phyloP scores from a whole-genome alignment of 30 jellyfish, hydroid and myxozoan genomes.

The Pelagia noctiluca region DNA sequence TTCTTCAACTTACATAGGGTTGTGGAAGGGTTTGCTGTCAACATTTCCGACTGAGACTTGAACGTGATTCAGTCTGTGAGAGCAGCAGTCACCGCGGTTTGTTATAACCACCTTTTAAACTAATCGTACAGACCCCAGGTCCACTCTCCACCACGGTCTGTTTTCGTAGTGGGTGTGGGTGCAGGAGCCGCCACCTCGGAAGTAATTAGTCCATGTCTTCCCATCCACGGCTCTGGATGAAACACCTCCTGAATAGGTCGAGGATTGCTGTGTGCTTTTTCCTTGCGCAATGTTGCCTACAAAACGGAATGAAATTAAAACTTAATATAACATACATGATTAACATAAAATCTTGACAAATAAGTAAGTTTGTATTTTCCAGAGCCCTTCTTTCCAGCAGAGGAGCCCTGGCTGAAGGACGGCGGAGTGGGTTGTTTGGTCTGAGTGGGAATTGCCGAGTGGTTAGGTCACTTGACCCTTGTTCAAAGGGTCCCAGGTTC shows the following conservation, averaged over 20 bases:
- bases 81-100: constrained; percentile 64
- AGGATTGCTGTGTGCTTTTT: constrained; percentile 59
- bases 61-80: constrained; percentile 38
- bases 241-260: constrained; percentile 72
- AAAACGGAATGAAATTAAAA: neutral
- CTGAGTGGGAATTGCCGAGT: too few relatives aligned
- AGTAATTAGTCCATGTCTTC: constrained; percentile 37
- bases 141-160: constrained; percentile 76
- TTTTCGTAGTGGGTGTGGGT: constrained; percentile 54
- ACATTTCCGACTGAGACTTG: constrained; percentile 54
- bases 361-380: too few relatives aligned
- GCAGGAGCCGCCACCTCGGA: constrained; percentile 59
- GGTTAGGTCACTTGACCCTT: too few relatives aligned
- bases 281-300: constrained; percentile 66
- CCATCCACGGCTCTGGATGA: constrained; percentile 75
- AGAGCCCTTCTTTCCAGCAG: too few relatives aligned
- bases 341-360: too few relatives aligned
- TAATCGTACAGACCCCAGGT: constrained; percentile 7
- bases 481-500: too few relatives aligned
- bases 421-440: too few relatives aligned
- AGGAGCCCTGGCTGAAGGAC: too few relatives aligned
- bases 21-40: constrained; percentile 40
- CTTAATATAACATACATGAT: too few relatives aligned
- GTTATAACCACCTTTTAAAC: constrained; percentile 49
- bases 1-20: constrained; percentile 58